These are phyloP conservation scores for Drosophila fulvimacula DNA, from an alignment of 2,888 invertebrate genomes.

Conservation along the genomic window DNA sequence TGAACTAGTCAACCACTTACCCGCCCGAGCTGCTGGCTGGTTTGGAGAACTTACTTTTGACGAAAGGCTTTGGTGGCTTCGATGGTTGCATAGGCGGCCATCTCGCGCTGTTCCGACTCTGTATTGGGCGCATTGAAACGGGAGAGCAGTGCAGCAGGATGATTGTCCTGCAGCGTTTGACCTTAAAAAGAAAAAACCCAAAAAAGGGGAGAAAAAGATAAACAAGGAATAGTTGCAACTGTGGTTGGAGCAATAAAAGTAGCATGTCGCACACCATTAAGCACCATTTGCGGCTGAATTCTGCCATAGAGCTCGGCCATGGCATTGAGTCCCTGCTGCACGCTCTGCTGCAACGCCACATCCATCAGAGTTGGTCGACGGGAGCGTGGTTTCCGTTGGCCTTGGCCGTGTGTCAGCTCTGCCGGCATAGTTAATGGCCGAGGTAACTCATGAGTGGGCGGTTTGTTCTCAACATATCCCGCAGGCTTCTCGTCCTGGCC, in stretches of 20 bases:
- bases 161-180: slow-evolving; percentile 82
- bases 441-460: slow-evolving; percentile 72
- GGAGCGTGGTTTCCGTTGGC: slow-evolving; percentile 56
- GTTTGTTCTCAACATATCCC: slow-evolving; percentile 37
- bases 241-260: slow-evolving; percentile 23
- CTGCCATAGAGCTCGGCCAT: slow-evolving; percentile 83
- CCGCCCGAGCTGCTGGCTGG: slow-evolving; percentile 1
- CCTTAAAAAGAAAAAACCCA: slow-evolving; percentile 61
- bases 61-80: slow-evolving; percentile 84
- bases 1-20: slow-evolving; percentile 23
- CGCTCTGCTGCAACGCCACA: slow-evolving; percentile 83
- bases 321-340: slow-evolving; percentile 83
- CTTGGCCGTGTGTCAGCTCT: slow-evolving; percentile 29
- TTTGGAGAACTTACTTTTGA: slow-evolving; percentile 82
- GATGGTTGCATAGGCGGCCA: slow-evolving; percentile 84
- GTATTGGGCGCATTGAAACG: slow-evolving; percentile 83
- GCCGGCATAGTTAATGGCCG: slow-evolving; percentile 56
- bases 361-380: slow-evolving; percentile 80
- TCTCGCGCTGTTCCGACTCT: slow-evolving; percentile 78
- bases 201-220: not conserved
- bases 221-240: slow-evolving; percentile 22
- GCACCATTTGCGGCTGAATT: slow-evolving; percentile 83
- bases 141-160: slow-evolving; percentile 83
- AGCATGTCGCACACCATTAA: slow-evolving; percentile 78
- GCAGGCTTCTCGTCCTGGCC: slow-evolving; percentile 3